Conservation (phyloP, 2,888 invertebrate species). For the Lamproptera curius region DNA sequence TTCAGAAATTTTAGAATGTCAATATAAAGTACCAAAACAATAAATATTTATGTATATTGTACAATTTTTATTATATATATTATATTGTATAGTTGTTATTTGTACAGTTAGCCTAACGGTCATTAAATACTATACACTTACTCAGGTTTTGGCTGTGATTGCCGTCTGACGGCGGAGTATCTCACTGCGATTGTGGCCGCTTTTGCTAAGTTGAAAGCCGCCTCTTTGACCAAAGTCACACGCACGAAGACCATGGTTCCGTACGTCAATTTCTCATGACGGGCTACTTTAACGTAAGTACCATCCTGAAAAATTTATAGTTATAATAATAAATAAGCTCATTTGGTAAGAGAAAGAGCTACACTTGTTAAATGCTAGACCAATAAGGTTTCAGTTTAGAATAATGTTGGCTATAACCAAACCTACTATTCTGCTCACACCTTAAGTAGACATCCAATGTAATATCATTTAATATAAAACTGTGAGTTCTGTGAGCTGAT, state of each 20-base stretch:
- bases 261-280: constrained; percentile 86
- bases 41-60: no score
- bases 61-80: no score
- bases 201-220: constrained; percentile 85
- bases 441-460: neutral
- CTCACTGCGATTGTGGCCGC: constrained; percentile 92
- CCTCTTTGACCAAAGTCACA: constrained; percentile 88
- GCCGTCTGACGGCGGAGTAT: constrained; percentile 93
- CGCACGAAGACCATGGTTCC: constrained; percentile 95
- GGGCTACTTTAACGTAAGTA: constrained; percentile 86
- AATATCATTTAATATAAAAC: neutral
- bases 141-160: constrained; percentile 89
- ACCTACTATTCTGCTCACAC: no score
- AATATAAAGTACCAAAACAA: no score
- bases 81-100: no score
- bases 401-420: no score
- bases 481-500: neutral
- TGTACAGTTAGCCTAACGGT: no score
- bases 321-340: neutral
- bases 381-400: no score
- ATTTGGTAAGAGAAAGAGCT: neutral
- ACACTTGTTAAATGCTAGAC: neutral
- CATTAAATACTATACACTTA: constrained; percentile 67
- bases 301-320: constrained; percentile 80
- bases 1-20: no score